Base-by-base conservation (phyloP, 2,113 vertebrate species). In the Thamnaconus septentrionalis region DNA sequence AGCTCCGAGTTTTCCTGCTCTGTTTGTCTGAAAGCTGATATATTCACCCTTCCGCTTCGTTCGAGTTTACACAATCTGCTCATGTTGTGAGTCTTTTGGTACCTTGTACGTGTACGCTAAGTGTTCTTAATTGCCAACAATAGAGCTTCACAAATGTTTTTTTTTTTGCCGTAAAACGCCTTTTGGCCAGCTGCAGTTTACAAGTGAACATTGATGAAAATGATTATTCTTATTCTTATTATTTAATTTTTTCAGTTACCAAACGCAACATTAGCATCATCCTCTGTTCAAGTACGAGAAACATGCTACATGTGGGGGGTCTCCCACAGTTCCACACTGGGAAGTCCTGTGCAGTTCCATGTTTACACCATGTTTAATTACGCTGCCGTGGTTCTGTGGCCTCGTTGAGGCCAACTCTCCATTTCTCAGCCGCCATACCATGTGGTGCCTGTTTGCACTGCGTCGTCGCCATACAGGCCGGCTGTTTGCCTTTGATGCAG, bases 401-500 rank as follows among this genome's bases (percentile, higher is more conserved):
- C 47, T 50, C 53, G 41, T 61, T 56, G 10, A 69, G 52, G 11
- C 2, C 58, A 57, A 12, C n/a, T 55, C 57, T 71, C 42, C 47
- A 53, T 55, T 42, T 71, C 49, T 61, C 59, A 61, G 18, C 18
- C 18, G 18, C 18, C 18, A 41, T 42, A 49, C 41, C 46, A 47
- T 11, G 40, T 51, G 60, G 11, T 18, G 11, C 57, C 60, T 77
- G 50, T 72, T 55, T 73, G 71, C 41, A 46, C 54, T 55, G 44
- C 74, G 63, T 72, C 48, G 73, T 73, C 64, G 59, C 81, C 71
- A 77, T 58, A 72, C 79, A 79, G 70, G 63, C 31, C 8, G 57
- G 12, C 3, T 63, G 43, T 71, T 73, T 75, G 49, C 63, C 61
- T 66, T 73, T 74, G 71, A 76, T 53, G 66, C 47, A 6, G 3